Conservation (phyloP, 2,797 vertebrate genomes). For the Chaunax sp. region DNA sequence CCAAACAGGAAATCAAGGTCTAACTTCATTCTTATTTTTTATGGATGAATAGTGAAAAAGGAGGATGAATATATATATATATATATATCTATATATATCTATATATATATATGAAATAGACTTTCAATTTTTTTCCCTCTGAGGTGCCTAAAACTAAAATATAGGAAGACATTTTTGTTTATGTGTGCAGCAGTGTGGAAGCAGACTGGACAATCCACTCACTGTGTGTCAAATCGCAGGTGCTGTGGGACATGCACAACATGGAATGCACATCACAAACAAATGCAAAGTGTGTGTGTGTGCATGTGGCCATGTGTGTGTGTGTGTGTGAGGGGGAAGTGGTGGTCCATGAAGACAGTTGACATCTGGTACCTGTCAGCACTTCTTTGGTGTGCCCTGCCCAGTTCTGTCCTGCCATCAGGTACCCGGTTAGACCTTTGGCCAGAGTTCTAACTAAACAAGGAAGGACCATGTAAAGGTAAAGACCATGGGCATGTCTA, state of each 20-base stretch:
- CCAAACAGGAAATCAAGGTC: conserved; percentile 70
- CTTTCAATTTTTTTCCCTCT: no score
- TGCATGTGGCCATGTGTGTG: background rate
- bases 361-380: conserved; percentile 68
- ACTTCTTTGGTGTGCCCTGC: conserved; percentile 57
- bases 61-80: conserved; percentile 2
- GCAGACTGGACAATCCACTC: conserved; percentile 10
- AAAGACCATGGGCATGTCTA: no score
- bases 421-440: conserved; percentile 70
- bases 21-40: conserved; percentile 42
- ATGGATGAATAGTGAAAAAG: conserved; percentile 44
- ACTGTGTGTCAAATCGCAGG: conserved; percentile 19
- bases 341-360: conserved; percentile 51
- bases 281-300: background rate
- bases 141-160: no score
- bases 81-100: no score
- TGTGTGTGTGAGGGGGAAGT: conserved; percentile 8
- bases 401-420: conserved; percentile 65
- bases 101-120: no score
- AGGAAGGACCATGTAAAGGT: conserved; percentile 54
- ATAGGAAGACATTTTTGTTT: no score
- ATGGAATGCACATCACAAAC: no score
- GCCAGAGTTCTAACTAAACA: conserved; percentile 59
- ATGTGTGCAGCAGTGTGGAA: background rate
- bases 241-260: no score